Evolutionary conservation across 2,888 invertebrate species (phyloP), one percentile per base, ranked within the genome.

Genomic region (Lycia hirtaria): DNA sequence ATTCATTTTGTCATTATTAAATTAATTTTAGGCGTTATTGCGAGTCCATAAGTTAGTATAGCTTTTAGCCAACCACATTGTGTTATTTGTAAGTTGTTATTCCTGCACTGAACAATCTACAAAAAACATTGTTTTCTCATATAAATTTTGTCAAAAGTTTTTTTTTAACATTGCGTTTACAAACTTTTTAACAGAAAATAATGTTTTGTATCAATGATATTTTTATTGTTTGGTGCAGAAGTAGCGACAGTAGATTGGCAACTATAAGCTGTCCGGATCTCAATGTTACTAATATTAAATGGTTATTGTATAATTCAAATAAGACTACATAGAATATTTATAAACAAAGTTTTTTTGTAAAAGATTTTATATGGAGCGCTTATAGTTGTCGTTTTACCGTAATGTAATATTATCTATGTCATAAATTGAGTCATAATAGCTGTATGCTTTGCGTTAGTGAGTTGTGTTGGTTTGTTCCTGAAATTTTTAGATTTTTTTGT

Each of bases 391-490:
- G 49, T 58, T 64, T 62, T 62, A 64, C 60, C 43, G 20, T 65
- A 64, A 58, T 54, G 30, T 62, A 64, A 73, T 72, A 72, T 66
- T 66, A 72, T 80, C 79, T 80, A 78, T 81, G 81, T 81, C 79
- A 69, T 69, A 67, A 71, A 70, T 69, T 69, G 76, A 85, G 84
- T 84, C 80, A 78, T 80, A 78, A 76, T 77, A 73, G 67, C 76
- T 73, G 71, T 78, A 78, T 79, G 74, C 75, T 72, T 77, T 74
- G 73, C 71, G 65, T 75, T 76, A 73, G 73, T 74, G 72, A 71
- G 81, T 79, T 81, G 87, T 90, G 88, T 89, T 89, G 88, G 83
- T 90, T 89, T 90, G 88, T 90, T 91, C 79, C 82, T 87, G 40
- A 85, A 85, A 84, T 88, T 80, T 84, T 80, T 85, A 85, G 79